These are phyloP conservation scores for Schizopygopsis pylzovi DNA, from an alignment of 2,797 vertebrate species.

Conservation along the genomic window DNA sequence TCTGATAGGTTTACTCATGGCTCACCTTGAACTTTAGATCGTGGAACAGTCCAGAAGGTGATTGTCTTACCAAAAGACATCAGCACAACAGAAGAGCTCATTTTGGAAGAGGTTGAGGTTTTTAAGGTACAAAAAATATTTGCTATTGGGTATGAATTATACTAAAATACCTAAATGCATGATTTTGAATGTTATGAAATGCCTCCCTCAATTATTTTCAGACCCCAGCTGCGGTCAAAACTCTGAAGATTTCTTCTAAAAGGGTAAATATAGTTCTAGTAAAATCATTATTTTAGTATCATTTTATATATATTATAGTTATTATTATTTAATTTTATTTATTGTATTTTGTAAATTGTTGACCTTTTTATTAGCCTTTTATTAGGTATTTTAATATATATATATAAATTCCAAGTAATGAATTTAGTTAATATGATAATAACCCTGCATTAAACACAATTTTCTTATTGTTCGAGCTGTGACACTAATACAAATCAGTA, in stretches of 20 bases:
- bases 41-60: conserved; percentile 85
- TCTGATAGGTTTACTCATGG: neutral
- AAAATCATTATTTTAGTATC: neutral
- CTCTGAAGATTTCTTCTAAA: conserved; percentile 73
- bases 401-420: neutral
- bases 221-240: conserved; percentile 67
- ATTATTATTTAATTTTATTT: no score
- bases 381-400: no score
- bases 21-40: conserved; percentile 66
- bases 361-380: no score
- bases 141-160: neutral
- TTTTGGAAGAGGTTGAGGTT: conserved; percentile 86
- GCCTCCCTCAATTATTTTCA: conserved; percentile 40
- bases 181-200: neutral
- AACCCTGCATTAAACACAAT: no score
- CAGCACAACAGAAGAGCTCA: conserved; percentile 87
- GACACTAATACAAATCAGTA: neutral
- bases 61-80: conserved; percentile 89
- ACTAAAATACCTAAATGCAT: neutral
- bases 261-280: conserved; percentile 60
- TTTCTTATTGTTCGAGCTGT: neutral
- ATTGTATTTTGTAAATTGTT: no score
- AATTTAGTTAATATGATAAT: no score
- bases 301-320: neutral
- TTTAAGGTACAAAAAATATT: conserved; percentile 77